Conservation (phyloP, 2,888 invertebrate species). For the Callinectes sapidus region DNA sequence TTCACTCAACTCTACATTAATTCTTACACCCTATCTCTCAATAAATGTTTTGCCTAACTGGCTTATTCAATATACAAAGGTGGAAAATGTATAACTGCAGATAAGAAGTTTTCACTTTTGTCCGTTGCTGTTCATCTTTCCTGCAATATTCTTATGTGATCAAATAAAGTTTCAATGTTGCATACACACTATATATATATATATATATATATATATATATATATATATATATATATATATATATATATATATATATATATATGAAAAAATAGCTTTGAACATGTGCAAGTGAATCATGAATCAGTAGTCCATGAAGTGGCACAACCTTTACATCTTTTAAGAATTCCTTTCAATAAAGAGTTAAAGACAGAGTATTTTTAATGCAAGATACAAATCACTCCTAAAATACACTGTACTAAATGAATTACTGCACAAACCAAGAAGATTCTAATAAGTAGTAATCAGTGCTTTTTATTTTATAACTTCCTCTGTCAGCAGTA, state of each 20-base stretch:
- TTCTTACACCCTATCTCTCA: not conserved
- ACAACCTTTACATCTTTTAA: slow-evolving; percentile 14
- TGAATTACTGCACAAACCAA: not conserved
- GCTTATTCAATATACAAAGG: not conserved
- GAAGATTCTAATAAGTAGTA: not conserved
- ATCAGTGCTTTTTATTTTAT: not conserved
- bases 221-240: too few relatives aligned
- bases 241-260: too few relatives aligned
- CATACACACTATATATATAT: not conserved
- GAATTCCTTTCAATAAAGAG: not conserved
- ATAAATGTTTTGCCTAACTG: not conserved
- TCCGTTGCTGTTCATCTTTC: not conserved
- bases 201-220: too few relatives aligned
- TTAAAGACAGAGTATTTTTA: not conserved
- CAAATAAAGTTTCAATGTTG: not conserved
- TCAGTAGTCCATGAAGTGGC: not conserved
- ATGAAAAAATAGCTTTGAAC: not conserved
- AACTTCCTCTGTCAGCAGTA: not conserved
- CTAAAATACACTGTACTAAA: not conserved
- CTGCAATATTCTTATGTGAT: not conserved
- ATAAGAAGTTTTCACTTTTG: not conserved
- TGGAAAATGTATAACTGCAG: not conserved
- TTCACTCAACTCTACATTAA: not conserved
- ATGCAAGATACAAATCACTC: not conserved
- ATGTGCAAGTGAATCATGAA: not conserved